Percentiles rank a stretch among this genome's conserved stretches.
phyloP scores from a whole-genome alignment of 2,888 invertebrate species.

The Spicauda simplicius region DNA sequence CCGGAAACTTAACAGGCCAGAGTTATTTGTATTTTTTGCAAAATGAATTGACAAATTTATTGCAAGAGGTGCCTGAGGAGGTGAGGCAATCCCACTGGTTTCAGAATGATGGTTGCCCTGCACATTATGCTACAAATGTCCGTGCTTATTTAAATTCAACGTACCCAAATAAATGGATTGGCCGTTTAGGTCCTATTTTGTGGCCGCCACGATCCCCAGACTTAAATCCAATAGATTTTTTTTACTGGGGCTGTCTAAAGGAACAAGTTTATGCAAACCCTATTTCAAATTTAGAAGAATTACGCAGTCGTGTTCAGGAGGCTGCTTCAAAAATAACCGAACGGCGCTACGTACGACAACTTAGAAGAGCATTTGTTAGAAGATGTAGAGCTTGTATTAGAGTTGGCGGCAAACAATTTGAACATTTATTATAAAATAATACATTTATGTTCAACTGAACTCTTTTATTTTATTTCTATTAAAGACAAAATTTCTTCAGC shows the following conservation, averaged over 20 bases:
- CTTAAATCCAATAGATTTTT: slow-evolving; percentile 33
- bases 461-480: not conserved
- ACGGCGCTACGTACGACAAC: slow-evolving; percentile 24
- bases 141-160: slow-evolving; percentile 15
- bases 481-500: not conserved
- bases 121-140: slow-evolving; percentile 35
- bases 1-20: slow-evolving; percentile 18
- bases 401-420: slow-evolving; percentile 29
- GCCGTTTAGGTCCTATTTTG: slow-evolving; percentile 23
- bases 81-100: slow-evolving; percentile 30
- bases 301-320: slow-evolving; percentile 30
- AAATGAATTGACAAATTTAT: slow-evolving; percentile 21
- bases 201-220: slow-evolving; percentile 34
- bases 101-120: slow-evolving; percentile 30
- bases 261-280: slow-evolving; percentile 31
- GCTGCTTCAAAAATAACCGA: slow-evolving; percentile 33
- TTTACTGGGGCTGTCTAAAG: slow-evolving; percentile 37
- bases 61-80: slow-evolving; percentile 31
- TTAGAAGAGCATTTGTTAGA: slow-evolving; percentile 30
- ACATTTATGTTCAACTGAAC: not conserved
- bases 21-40: slow-evolving; percentile 17
- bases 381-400: slow-evolving; percentile 34
- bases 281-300: slow-evolving; percentile 27
- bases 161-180: slow-evolving; percentile 25
- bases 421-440: slow-evolving; percentile 23